Conservation (phyloP, 2,113 vertebrate genomes). For the Mormoops blainvillei region DNA sequence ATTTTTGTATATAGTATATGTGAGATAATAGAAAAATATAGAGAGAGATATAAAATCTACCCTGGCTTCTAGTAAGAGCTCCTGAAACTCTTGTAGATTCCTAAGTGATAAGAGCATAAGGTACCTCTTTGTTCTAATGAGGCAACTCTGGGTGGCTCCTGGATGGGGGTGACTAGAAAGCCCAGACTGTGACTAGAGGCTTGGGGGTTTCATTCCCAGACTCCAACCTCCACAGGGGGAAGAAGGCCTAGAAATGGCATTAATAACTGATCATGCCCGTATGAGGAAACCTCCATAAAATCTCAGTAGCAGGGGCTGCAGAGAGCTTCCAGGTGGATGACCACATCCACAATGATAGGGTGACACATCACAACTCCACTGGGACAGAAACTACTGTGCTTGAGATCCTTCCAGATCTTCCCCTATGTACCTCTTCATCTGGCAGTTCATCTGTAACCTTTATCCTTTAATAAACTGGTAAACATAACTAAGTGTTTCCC, state of each 20-base stretch:
- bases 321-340: neutral
- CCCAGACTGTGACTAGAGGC: neutral
- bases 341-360: neutral
- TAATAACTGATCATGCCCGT: neutral
- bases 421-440: neutral
- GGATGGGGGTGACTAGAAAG: neutral
- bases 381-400: neutral
- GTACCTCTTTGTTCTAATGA: neutral
- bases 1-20: neutral
- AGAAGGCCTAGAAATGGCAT: neutral
- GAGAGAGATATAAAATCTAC: no score
- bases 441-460: neutral
- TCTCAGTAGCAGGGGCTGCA: neutral
- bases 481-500: neutral
- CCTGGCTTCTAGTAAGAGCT: neutral
- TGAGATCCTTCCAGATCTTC: neutral
- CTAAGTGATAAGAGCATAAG: neutral
- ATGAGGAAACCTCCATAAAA: neutral
- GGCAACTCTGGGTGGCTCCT: neutral
- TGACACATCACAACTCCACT: neutral
- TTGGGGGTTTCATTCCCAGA: neutral
- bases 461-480: neutral
- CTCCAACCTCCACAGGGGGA: neutral
- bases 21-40: neutral
- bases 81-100: neutral